These are phyloP conservation scores for Oenanthe melanoleuca DNA, from an alignment of 2,113 vertebrate genomes.

Conservation along the genomic window DNA sequence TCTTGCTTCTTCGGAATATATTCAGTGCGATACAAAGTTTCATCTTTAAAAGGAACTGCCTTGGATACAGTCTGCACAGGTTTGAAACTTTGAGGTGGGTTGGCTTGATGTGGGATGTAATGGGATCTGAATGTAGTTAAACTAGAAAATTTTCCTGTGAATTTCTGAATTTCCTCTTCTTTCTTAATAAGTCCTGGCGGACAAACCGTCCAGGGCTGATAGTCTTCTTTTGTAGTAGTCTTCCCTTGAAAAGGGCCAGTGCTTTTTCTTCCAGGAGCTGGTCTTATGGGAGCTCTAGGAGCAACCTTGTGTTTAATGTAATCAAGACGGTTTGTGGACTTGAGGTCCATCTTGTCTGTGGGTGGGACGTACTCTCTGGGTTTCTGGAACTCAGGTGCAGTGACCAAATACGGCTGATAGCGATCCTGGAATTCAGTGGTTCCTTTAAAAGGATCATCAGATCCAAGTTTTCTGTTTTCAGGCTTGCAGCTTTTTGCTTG, in stretches of 20 bases:
- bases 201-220: conserved; percentile 72
- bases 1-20: conserved; percentile 76
- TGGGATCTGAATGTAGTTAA: conserved; percentile 84
- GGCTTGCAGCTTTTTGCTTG: conserved; percentile 80
- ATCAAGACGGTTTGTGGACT: conserved; percentile 73
- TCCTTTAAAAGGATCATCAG: conserved; percentile 66
- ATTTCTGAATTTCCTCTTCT: conserved; percentile 68
- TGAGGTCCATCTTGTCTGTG: conserved; percentile 74
- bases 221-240: conserved; percentile 83
- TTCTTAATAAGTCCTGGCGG: conserved; percentile 67
- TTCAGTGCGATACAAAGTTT: conserved; percentile 77
- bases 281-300: conserved; percentile 70
- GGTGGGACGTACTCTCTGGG: conserved; percentile 69
- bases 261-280: conserved; percentile 42
- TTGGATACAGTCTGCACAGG: conserved; percentile 29
- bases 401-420: conserved; percentile 77
- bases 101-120: conserved; percentile 73
- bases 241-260: conserved; percentile 77
- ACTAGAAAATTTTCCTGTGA: conserved; percentile 78
- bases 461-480: conserved; percentile 4
- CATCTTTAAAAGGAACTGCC: conserved; percentile 69
- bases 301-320: conserved; percentile 69
- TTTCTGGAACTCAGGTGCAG: conserved; percentile 50
- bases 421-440: conserved; percentile 82
- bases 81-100: conserved; percentile 75